A percentile compares a stretch with the other conserved stretches of the same genome.
phyloP scores from a whole-genome alignment of 2,888 invertebrate genomes.

The Stenoptilia bipunctidactyla region DNA sequence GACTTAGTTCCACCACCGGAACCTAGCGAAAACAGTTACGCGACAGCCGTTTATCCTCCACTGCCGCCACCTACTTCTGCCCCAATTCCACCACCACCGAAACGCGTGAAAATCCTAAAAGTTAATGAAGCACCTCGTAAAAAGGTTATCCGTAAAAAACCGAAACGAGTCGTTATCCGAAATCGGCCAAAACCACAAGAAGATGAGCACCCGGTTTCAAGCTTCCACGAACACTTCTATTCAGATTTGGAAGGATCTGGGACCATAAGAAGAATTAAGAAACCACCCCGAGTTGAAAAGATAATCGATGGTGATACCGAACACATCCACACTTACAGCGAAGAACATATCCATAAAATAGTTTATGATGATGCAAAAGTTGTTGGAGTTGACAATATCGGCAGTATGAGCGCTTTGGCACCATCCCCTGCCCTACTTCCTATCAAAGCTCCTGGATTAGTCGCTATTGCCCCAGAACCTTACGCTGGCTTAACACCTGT shows the following conservation, averaged over 20 bases:
- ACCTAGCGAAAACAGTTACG: conserved; percentile 30
- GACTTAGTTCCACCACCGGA: conserved; percentile 40
- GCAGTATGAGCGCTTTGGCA: conserved; percentile 33
- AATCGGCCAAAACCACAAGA: conserved; percentile 33
- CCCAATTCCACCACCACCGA: conserved; percentile 28
- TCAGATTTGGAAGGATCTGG: conserved; percentile 56
- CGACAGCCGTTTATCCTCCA: conserved; percentile 29
- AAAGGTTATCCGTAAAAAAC: conserved; percentile 36
- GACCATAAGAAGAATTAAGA: conserved; percentile 52
- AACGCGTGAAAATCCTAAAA: conserved; percentile 53
- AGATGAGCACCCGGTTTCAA: conserved; percentile 50
- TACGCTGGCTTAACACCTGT: conserved; percentile 33
- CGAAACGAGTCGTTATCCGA: conserved; percentile 39
- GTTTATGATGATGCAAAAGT: conserved; percentile 34
- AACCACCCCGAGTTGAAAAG: conserved; percentile 63
- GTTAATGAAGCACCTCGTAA: conserved; percentile 43
- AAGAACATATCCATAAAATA: conserved; percentile 62
- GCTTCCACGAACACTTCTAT: conserved; percentile 62
- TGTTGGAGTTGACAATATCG: conserved; percentile 30
- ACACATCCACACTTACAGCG: conserved; percentile 64
- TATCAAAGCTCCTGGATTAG: conserved; percentile 25
- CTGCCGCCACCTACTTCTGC: conserved; percentile 18
- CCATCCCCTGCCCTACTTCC: conserved; percentile 34
- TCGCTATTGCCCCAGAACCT: conserved; percentile 35
- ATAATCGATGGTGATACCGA: conserved; percentile 64